A percentile compares a stretch with the other conserved stretches of the same genome.
Evolutionary conservation across 2,888 invertebrate species (phyloP).

Genomic region (Xanthia togata): DNA sequence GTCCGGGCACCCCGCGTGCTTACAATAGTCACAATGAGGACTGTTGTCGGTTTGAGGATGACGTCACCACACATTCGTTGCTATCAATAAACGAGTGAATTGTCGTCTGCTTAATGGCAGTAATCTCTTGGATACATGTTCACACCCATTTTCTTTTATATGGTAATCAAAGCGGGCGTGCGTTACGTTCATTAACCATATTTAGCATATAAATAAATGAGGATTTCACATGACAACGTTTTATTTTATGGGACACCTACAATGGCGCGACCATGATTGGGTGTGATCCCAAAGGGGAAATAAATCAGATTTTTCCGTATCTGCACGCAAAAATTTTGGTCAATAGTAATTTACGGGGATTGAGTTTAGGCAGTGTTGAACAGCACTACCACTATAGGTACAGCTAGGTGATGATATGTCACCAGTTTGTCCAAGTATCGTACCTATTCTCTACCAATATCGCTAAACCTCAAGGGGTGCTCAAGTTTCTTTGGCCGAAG

Average conservation of each 20-base stretch:
- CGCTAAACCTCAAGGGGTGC: not conserved
- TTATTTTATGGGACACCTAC: not conserved
- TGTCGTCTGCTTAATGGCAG: not conserved
- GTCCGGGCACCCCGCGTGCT: constrained; percentile 27
- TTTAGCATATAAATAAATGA: constrained; percentile 35
- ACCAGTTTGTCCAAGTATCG: not conserved
- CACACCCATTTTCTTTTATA: constrained; percentile 18
- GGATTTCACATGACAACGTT: constrained; percentile 30
- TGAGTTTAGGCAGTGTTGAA: not conserved
- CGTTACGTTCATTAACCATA: constrained; percentile 16
- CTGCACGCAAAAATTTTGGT: not conserved
- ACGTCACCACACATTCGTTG: constrained; percentile 42
- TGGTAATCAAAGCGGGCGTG: constrained; percentile 39
- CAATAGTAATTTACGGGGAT: not conserved
- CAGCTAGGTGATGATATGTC: not conserved
- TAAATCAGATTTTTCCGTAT: not conserved
- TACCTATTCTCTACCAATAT: not conserved
- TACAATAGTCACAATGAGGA: constrained; percentile 13
- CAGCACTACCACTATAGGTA: not conserved
- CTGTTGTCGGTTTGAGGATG: constrained; percentile 36
- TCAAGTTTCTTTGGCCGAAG: not conserved
- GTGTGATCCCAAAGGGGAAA: constrained; percentile 1
- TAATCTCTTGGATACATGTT: constrained; percentile 3
- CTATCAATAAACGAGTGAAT: constrained; percentile 47
- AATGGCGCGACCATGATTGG: not conserved